phyloP scores from a whole-genome alignment of 1,140 invertebrate genomes.

The Drosophila triauraria region DNA sequence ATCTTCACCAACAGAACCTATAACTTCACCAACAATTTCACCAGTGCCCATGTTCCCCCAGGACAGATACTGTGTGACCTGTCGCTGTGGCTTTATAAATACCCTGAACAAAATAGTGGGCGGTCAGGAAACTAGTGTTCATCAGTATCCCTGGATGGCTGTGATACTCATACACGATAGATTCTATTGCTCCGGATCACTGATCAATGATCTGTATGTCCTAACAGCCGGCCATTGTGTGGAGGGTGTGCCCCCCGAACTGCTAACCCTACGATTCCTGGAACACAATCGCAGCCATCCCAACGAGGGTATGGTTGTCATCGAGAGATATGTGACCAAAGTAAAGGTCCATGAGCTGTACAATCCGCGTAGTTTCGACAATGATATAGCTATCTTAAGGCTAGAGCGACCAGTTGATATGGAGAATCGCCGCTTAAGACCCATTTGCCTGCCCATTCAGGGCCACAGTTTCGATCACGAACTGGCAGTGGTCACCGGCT shows the following conservation, averaged over 20 bases:
- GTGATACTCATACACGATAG: conserved; percentile 88
- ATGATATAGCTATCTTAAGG: conserved; percentile 92
- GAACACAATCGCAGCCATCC: conserved; percentile 88
- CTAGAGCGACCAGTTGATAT: conserved; percentile 88
- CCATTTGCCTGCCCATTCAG: conserved; percentile 90
- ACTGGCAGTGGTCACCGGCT: conserved; percentile 88
- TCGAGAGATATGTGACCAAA: conserved; percentile 39
- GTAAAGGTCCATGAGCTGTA: conserved; percentile 89
- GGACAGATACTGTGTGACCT: conserved; percentile 80
- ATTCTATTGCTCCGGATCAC: conserved; percentile 91
- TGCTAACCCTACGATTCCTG: conserved; percentile 88
- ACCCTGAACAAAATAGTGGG: conserved; percentile 90
- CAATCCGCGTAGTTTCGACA: conserved; percentile 89
- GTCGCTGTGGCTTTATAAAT: conserved; percentile 89
- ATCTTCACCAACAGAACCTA: conserved; percentile 4
- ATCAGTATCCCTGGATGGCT: conserved; percentile 92
- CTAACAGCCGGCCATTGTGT: conserved; percentile 77
- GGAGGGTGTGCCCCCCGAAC: conserved; percentile 87
- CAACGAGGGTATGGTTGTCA: conserved; percentile 31
- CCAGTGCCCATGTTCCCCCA: conserved; percentile 18
- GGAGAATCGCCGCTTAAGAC: conserved; percentile 87
- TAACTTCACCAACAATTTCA: conserved; percentile 1
- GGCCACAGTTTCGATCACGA: conserved; percentile 87
- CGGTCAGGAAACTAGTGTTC: conserved; percentile 88
- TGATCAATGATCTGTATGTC: conserved; percentile 87